phyloP scores from a whole-genome alignment of 2,888 invertebrate species.

The Melanostoma mellinum region DNA sequence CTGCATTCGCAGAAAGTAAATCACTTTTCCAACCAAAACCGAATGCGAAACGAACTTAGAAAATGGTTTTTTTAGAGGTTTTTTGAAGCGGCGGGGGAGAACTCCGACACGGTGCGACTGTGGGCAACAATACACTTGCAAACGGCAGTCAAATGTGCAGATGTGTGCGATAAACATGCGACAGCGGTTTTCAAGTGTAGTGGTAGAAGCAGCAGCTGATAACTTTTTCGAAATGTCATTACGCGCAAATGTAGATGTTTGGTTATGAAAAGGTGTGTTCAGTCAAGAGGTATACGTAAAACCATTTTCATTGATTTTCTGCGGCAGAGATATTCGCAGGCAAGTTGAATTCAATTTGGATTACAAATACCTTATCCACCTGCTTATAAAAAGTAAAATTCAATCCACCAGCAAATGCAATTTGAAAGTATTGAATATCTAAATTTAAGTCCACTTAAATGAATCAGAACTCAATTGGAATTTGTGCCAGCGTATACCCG shows the following conservation, averaged over 20 bases:
- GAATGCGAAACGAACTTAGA: constrained; percentile 56
- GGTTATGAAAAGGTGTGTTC: constrained; percentile 24
- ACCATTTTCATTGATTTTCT: no score
- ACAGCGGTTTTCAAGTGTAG: constrained; percentile 32
- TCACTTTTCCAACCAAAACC: constrained; percentile 59
- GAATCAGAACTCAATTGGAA: no score
- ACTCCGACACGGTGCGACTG: constrained; percentile 47
- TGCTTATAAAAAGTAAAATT: no score
- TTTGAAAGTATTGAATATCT: no score
- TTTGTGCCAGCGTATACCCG: no score
- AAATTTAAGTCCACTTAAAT: no score
- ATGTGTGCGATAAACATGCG: constrained; percentile 61
- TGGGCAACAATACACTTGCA: constrained; percentile 65
- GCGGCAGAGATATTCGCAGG: no score
- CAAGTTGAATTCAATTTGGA: no score
- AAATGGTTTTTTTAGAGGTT: constrained; percentile 37
- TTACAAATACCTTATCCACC: no score
- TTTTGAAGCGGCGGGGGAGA: constrained; percentile 14
- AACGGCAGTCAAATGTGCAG: constrained; percentile 38
- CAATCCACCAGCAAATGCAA: no score
- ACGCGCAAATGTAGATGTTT: no score
- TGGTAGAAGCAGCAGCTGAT: constrained; percentile 54
- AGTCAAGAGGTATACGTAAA: neutral
- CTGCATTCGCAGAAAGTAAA: constrained; percentile 56
- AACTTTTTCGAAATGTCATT: constrained; percentile 61